Percentiles rank a stretch among this genome's conserved stretches.
phyloP scores from a whole-genome alignment of 1,140 invertebrate genomes.

The Atta colombica region DNA sequence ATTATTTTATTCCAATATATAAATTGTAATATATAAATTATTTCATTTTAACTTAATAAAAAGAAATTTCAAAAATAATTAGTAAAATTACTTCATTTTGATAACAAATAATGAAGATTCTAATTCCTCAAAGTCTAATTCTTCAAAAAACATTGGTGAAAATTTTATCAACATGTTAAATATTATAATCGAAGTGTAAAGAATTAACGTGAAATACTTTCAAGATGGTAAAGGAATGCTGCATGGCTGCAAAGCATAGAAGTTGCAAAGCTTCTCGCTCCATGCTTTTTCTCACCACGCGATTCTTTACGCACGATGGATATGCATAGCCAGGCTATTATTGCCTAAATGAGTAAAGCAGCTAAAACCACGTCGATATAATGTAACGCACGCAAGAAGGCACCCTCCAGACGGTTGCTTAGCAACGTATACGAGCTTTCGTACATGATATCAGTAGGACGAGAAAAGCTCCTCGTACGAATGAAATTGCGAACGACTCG shows the following conservation, averaged over 20 bases:
- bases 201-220: conserved; percentile 38
- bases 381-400: conserved; percentile 83
- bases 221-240: conserved; percentile 50
- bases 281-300: conserved; percentile 56
- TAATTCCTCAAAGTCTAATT: background rate
- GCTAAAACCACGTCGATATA: conserved; percentile 83
- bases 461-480: conserved; percentile 83
- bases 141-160: background rate
- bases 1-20: background rate
- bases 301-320: conserved; percentile 62
- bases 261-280: conserved; percentile 29
- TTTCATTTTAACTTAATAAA: background rate
- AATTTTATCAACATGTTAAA: conserved; percentile 15
- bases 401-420: conserved; percentile 83
- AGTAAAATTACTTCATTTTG: background rate
- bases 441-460: conserved; percentile 83
- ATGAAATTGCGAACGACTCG: conserved; percentile 67
- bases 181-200: conserved; percentile 25
- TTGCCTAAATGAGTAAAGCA: conserved; percentile 84
- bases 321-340: conserved; percentile 68
- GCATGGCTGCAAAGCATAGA: conserved; percentile 14
- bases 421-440: conserved; percentile 83
- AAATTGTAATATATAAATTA: background rate
- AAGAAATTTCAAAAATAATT: background rate
- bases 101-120: background rate